These are phyloP conservation scores for human (Homo sapiens) DNA, from an alignment of 2,113 vertebrate genomes.

Conservation along the genomic window DNA sequence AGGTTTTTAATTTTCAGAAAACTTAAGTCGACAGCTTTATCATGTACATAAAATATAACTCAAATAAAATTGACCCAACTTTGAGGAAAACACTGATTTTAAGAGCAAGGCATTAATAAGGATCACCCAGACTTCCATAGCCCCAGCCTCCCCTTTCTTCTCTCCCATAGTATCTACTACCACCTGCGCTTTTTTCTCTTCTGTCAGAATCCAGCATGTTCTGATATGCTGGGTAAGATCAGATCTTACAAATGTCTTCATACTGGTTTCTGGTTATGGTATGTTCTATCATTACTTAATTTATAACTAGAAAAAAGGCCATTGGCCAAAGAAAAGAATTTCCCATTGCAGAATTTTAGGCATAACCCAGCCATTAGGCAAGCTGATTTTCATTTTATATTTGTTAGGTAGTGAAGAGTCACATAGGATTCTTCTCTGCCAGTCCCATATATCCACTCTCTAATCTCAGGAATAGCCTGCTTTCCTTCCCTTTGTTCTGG, in stretches of 20 bases:
- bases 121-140: background rate
- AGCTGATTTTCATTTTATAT: background rate
- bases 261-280: slow-evolving; percentile 32
- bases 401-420: background rate
- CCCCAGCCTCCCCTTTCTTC: background rate
- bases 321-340: slow-evolving; percentile 4
- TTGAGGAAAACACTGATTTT: slow-evolving; percentile 25
- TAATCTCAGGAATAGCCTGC: background rate
- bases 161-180: background rate
- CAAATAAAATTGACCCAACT: slow-evolving; percentile 27
- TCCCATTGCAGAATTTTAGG: background rate
- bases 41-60: slow-evolving; percentile 34
- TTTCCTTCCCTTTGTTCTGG: slow-evolving; percentile 27
- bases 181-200: background rate
- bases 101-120: slow-evolving; percentile 18
- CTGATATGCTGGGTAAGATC: background rate
- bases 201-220: background rate
- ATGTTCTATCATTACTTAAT: background rate
- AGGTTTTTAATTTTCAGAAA: slow-evolving; percentile 30
- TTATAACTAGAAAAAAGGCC: background rate
- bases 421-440: background rate
- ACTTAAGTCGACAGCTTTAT: slow-evolving; percentile 31
- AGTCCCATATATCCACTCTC: background rate
- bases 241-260: background rate
- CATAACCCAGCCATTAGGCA: background rate